phyloP scores from a whole-genome alignment of 2,113 vertebrate genomes.

The Anarhynchus alexandrinus region DNA sequence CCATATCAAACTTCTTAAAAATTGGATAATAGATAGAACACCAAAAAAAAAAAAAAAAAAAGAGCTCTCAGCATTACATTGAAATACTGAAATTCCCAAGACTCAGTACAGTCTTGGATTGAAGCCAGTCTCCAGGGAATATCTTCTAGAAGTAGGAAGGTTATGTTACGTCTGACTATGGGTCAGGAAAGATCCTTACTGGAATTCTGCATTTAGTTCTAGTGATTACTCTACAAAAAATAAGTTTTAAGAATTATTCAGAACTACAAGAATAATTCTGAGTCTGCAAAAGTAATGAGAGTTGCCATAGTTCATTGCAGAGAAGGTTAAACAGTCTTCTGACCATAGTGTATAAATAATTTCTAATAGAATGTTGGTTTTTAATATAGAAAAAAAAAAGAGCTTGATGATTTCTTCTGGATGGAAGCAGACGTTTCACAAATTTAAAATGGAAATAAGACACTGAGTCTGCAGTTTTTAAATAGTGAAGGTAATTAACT shows the following conservation, averaged over 20 bases:
- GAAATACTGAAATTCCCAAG: neutral
- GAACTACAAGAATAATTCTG: neutral
- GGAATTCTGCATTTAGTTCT: neutral
- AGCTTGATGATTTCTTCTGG: neutral
- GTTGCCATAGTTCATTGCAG: neutral
- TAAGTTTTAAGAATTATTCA: neutral
- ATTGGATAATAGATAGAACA: neutral
- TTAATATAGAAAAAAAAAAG: neutral
- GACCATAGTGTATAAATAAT: neutral
- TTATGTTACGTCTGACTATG: neutral
- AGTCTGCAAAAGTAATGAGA: neutral
- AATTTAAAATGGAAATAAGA: slow-evolving; percentile 1
- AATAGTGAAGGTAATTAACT: slow-evolving; percentile 15
- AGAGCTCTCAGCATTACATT: neutral
- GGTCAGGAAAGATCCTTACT: neutral
- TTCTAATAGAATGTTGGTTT: neutral
- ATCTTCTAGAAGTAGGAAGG: neutral
- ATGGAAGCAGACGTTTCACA: neutral
- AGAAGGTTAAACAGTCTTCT: neutral
- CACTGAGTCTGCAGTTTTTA: neutral
- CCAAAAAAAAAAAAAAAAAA: neutral
- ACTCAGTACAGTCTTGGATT: neutral
- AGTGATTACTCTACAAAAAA: neutral
- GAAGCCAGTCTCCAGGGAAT: neutral
- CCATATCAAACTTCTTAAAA: neutral